Base-by-base conservation (phyloP, 2,113 vertebrate species). In the Brienomyrus brachyistius region DNA sequence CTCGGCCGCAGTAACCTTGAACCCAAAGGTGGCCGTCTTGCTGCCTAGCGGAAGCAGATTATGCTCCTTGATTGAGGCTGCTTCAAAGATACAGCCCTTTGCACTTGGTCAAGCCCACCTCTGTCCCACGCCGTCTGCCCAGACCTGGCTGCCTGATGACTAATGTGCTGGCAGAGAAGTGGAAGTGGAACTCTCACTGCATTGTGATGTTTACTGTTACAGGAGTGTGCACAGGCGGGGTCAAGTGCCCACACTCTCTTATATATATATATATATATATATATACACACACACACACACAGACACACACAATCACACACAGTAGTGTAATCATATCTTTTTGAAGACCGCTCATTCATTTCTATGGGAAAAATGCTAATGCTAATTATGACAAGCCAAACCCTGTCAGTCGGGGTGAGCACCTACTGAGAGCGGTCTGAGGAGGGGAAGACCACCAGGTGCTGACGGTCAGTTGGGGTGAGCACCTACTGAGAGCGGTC, bases 51-150 rank as follows among this genome's bases (percentile, higher is more conserved):
- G 50, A 77, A 66, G 88, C 47, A 52, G 66, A 77, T 88, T 50
- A 74, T 31, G 21, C 62, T 48, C n/a, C 62, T 48, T 77, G 88
- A 88, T 88, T 48, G 88, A 50, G 88, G 59, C 45, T 15, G 15
- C n/a, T 74, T 88, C 88, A 88, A 47, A 88, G 88, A 88, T 80
- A 21, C 45, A 54, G 62, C 47, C 45, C 88, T 89, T 27, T 52
- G 47, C 70, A 51, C 88, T 80, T 52, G 66, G 51, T 80, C n/a
- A 89, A 77, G 13, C 48, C 48, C 27, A 45, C 23, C 48, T 40
- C 47, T 48, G 62, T 45, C 70, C 88, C n/a, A 43, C 48, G 13
- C 66, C 88, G 52, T 89, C 48, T 51, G 66, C 45, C 88, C 52
- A 48, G 66, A 52, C 21, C 62, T 52, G 66, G 45, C 17, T 40